Conservation (phyloP, 2,113 vertebrate genomes). For the Halcyon malimbica region DNA sequence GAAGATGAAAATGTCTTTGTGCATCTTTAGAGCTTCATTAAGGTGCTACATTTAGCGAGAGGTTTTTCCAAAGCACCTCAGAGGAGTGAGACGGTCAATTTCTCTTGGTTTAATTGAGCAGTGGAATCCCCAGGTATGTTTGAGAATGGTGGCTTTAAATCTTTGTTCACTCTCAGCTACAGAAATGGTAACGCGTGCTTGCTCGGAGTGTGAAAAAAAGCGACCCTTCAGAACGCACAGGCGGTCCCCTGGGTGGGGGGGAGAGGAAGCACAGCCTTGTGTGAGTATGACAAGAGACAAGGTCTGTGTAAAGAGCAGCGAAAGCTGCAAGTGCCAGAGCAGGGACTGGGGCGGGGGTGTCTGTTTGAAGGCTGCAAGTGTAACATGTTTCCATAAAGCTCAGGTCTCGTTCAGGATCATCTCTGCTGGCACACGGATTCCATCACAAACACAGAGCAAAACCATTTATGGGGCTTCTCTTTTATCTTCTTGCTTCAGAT, state of each 20-base stretch:
- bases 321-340: not conserved
- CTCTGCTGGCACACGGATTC: not conserved
- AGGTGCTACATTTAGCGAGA: not conserved
- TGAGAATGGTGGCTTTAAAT: not conserved
- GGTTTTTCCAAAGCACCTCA: not conserved
- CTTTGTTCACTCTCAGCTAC: not conserved
- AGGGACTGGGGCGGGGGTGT: not conserved
- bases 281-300: not conserved
- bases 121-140: not conserved
- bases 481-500: not conserved
- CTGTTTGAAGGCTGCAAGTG: not conserved
- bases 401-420: not conserved
- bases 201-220: not conserved
- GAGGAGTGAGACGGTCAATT: not conserved
- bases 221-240: not conserved
- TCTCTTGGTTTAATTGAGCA: not conserved
- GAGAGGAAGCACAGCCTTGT: not conserved
- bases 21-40: not conserved
- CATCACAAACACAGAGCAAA: not conserved
- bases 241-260: not conserved
- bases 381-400: not conserved
- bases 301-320: not conserved
- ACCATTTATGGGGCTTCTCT: not conserved
- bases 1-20: not conserved
- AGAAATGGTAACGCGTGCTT: not conserved